Evolutionary conservation across 2,888 invertebrate species (phyloP).

Genomic region (Baronia brevicornis): DNA sequence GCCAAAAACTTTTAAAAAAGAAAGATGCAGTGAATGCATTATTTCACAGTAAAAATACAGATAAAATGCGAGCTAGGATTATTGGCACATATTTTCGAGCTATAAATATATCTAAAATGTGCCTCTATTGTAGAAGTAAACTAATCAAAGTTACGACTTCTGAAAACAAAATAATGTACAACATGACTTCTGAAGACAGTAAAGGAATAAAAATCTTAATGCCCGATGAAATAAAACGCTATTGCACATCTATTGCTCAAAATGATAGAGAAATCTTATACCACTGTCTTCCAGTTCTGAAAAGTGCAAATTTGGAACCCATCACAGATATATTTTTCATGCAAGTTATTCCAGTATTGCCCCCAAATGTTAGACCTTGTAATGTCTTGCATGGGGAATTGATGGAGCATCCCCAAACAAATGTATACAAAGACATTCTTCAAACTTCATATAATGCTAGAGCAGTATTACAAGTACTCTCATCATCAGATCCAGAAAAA

Average conservation of each 20-base stretch:
- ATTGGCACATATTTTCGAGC: slow-evolving; percentile 60
- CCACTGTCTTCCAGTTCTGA: slow-evolving; percentile 82
- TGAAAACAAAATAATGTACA: slow-evolving; percentile 77
- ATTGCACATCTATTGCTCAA: slow-evolving; percentile 81
- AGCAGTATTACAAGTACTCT: slow-evolving; percentile 78
- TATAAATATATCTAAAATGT: slow-evolving; percentile 60
- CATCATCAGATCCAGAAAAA: slow-evolving; percentile 58
- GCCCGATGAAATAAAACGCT: slow-evolving; percentile 80
- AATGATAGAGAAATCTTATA: slow-evolving; percentile 82
- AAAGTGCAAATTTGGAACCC: slow-evolving; percentile 56
- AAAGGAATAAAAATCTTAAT: slow-evolving; percentile 71
- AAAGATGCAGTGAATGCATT: slow-evolving; percentile 39
- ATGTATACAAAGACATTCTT: slow-evolving; percentile 81
- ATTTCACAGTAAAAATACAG: slow-evolving; percentile 66
- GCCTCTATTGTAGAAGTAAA: slow-evolving; percentile 69
- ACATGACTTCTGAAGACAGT: slow-evolving; percentile 33
- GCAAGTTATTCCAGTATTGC: slow-evolving; percentile 88
- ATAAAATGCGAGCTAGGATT: slow-evolving; percentile 60
- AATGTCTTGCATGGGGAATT: slow-evolving; percentile 78
- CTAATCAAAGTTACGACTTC: slow-evolving; percentile 74
- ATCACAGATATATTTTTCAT: slow-evolving; percentile 92
- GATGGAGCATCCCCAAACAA: slow-evolving; percentile 86
- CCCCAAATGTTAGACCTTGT: slow-evolving; percentile 89
- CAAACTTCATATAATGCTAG: slow-evolving; percentile 79
- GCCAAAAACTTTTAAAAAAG: slow-evolving; percentile 44